These are phyloP conservation scores for Nyctereutes procyonoides DNA, from an alignment of 2,113 vertebrate species.

Conservation along the genomic window DNA sequence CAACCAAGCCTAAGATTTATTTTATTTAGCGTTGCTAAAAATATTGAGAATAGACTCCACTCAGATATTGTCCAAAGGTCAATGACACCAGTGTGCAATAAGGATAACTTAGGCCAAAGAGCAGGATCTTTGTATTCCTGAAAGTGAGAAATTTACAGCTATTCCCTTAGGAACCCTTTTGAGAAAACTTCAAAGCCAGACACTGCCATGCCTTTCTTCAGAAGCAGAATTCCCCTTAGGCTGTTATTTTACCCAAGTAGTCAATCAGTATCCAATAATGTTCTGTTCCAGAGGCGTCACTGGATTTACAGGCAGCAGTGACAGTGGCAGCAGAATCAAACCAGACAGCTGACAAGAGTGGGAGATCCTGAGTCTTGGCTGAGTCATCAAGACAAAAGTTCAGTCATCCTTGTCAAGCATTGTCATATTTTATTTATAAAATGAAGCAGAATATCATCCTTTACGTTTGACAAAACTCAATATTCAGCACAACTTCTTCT, in stretches of 20 bases:
- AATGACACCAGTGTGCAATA: slow-evolving; percentile 53
- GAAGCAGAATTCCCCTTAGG: background rate
- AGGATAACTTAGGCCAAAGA: slow-evolving; percentile 66
- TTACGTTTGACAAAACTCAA: slow-evolving; percentile 66
- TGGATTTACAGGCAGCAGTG: slow-evolving; percentile 52
- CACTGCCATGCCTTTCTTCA: slow-evolving; percentile 50
- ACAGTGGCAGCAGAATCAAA: slow-evolving; percentile 69
- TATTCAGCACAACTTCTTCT: slow-evolving; percentile 39
- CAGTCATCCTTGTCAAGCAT: slow-evolving; percentile 2
- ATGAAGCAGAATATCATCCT: slow-evolving; percentile 53
- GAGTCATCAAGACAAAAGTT: slow-evolving; percentile 62
- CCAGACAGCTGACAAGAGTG: slow-evolving; percentile 46
- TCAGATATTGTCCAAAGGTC: slow-evolving; percentile 15
- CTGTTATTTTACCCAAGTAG: slow-evolving; percentile 59
- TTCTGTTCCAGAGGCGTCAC: slow-evolving; percentile 61
- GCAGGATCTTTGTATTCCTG: slow-evolving; percentile 66
- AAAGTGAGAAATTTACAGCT: slow-evolving; percentile 76
- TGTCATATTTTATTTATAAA: slow-evolving; percentile 72
- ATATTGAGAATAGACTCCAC: background rate
- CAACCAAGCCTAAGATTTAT: background rate
- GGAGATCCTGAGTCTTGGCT: slow-evolving; percentile 5
- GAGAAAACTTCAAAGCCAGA: slow-evolving; percentile 73
- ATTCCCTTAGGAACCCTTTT: slow-evolving; percentile 80
- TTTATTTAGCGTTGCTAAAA: slow-evolving; percentile 54
- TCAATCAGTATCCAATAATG: slow-evolving; percentile 65